Percentiles rank a stretch among this genome's conserved stretches.
Evolutionary conservation across 2,113 vertebrate species (phyloP).

Genomic region (Melanostigma gelatinosum): DNA sequence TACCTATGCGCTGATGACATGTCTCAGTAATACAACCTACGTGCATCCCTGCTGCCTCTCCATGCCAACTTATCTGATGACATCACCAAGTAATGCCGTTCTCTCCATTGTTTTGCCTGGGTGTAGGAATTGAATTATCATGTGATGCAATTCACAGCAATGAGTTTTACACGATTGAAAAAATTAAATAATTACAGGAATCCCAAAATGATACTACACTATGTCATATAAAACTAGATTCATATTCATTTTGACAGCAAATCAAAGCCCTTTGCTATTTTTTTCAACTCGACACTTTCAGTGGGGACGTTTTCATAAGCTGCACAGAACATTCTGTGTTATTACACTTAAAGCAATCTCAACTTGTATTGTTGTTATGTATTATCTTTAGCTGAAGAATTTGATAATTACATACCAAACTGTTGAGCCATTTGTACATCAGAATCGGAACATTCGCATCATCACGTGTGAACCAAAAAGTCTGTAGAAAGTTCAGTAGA

Average conservation of each 20-base stretch:
- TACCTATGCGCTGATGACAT: slow-evolving; percentile 79
- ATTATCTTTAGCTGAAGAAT: neutral
- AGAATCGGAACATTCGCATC: neutral
- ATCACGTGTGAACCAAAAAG: neutral
- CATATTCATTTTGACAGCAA: slow-evolving; percentile 23
- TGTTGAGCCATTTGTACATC: neutral
- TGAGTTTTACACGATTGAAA: slow-evolving; percentile 58
- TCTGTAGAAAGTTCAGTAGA: neutral
- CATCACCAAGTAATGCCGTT: slow-evolving; percentile 80
- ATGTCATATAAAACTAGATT: slow-evolving; percentile 38
- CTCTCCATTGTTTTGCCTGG: slow-evolving; percentile 63
- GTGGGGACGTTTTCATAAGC: neutral
- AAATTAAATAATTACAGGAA: slow-evolving; percentile 68
- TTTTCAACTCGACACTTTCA: neutral
- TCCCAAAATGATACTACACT: slow-evolving; percentile 56
- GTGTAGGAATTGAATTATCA: slow-evolving; percentile 66
- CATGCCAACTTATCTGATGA: slow-evolving; percentile 80
- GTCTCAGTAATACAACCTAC: slow-evolving; percentile 71
- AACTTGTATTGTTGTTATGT: neutral
- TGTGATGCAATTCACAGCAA: slow-evolving; percentile 84
- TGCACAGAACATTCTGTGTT: neutral
- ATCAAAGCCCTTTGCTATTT: neutral
- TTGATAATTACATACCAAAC: neutral
- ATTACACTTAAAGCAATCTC: neutral
- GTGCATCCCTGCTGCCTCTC: slow-evolving; percentile 58